These are phyloP conservation scores for Chaetops frenatus DNA, from an alignment of 2,113 vertebrate species.

Conservation along the genomic window DNA sequence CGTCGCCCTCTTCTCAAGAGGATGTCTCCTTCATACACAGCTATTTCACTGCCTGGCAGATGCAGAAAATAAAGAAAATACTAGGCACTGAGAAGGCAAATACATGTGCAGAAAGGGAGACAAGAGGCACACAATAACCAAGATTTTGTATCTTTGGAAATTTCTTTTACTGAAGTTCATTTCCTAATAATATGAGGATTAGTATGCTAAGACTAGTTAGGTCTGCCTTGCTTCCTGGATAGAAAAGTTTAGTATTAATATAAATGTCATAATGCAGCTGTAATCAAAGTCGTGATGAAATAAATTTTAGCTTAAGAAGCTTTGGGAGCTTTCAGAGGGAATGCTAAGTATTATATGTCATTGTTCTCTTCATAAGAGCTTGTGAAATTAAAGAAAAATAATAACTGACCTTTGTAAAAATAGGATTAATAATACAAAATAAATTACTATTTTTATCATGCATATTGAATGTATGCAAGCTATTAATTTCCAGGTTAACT, in stretches of 20 bases:
- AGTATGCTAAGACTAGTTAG: not conserved
- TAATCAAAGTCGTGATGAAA: not conserved
- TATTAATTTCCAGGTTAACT: not conserved
- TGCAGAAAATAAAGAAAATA: not conserved
- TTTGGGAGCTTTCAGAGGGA: not conserved
- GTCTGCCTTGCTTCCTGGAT: not conserved
- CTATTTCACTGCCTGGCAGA: not conserved
- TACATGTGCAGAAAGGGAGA: not conserved
- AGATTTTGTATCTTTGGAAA: not conserved
- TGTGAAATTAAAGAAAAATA: not conserved
- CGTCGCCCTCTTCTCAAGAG: conserved; percentile 42
- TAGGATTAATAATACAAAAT: not conserved
- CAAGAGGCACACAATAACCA: not conserved
- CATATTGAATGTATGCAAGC: not conserved
- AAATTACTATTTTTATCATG: not conserved
- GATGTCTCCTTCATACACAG: conserved; percentile 50
- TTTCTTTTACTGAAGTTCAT: not conserved
- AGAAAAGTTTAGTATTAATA: not conserved
- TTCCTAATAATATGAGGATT: not conserved
- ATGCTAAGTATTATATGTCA: not conserved
- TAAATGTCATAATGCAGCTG: not conserved
- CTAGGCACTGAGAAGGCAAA: not conserved
- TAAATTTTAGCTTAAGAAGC: not conserved
- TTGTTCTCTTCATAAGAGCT: not conserved
- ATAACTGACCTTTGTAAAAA: not conserved